Base-by-base conservation (phyloP, 2,888 invertebrate species). In the Lymantria monacha region DNA sequence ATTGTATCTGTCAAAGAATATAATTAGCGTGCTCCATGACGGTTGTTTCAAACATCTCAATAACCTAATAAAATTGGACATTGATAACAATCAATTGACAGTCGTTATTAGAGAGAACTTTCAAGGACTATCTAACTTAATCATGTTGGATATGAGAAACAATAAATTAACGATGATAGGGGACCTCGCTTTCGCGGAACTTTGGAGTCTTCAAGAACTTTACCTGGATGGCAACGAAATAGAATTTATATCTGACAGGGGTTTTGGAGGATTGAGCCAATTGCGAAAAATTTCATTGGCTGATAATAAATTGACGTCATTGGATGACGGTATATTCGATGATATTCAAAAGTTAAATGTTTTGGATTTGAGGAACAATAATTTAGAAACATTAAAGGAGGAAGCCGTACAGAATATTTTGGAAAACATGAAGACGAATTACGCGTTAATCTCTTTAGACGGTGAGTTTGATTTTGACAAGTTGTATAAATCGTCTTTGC, bases 1-100 rank as follows among this genome's bases (percentile, higher is more conserved):
- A 59, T 92, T 99, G 52, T 94, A 94, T 73, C 88, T 99, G 49
- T 96, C 97, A 70, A 95, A 95, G 74, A 99, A 99, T 81, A 94
- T 95, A 71, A 93, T 99, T 57, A 95, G 95, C 63, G 93, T 95
- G 9, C 88, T 98, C 41, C 98, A 98, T 70, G 97, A 97, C 49
- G 95, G 96, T 53, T 96, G 98, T 46, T 97, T 96, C 79, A 93
- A 93, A 66, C 93, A 95, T 70, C 85, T 96, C 70, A 93, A 92
- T 36, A 94, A 95, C 68, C 91, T 98, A 51, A 93, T 95, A 53
- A 95, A 95, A 69, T 88, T 98, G 57, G 96, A 97, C 79, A 87
- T 98, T 64, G 96, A 95, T 76, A 92, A 93, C 69, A 96, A 95
- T 88, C 93, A 94, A 72, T 93, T 97, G 65, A 93, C 94, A 60